phyloP scores from a whole-genome alignment of 2,888 invertebrate genomes.

The Pheosia gnoma region DNA sequence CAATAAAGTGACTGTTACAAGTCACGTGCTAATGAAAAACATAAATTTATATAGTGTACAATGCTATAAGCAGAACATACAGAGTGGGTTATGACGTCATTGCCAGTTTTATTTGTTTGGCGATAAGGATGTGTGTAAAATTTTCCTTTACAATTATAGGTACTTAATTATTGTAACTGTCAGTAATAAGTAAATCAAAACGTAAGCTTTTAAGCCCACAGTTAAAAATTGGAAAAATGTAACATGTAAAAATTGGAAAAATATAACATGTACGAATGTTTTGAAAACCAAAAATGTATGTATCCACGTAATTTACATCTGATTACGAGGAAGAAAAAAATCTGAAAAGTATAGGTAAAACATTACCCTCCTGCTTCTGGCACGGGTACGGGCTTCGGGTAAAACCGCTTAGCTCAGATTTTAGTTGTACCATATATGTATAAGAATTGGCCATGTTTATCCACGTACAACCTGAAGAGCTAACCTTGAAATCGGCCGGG shows the following conservation, averaged over 20 bases:
- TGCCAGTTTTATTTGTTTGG: neutral
- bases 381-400: no score
- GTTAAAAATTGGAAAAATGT: neutral
- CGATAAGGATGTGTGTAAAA: neutral
- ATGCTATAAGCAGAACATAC: neutral
- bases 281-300: no score
- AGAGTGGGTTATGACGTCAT: constrained; percentile 8
- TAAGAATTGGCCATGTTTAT: neutral
- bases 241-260: neutral
- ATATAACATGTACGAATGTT: no score
- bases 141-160: neutral
- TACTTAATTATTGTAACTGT: no score
- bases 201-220: no score
- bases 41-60: neutral
- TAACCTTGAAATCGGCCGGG: neutral
- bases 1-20: neutral
- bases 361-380: no score
- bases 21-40: constrained; percentile 27
- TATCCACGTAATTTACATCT: no score
- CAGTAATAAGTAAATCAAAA: no score
- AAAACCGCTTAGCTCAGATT: neutral
- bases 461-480: neutral
- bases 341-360: no score
- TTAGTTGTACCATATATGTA: neutral
- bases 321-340: no score